Conservation (phyloP, 1,140 invertebrate species). For the Acromyrmex charruanus region DNA sequence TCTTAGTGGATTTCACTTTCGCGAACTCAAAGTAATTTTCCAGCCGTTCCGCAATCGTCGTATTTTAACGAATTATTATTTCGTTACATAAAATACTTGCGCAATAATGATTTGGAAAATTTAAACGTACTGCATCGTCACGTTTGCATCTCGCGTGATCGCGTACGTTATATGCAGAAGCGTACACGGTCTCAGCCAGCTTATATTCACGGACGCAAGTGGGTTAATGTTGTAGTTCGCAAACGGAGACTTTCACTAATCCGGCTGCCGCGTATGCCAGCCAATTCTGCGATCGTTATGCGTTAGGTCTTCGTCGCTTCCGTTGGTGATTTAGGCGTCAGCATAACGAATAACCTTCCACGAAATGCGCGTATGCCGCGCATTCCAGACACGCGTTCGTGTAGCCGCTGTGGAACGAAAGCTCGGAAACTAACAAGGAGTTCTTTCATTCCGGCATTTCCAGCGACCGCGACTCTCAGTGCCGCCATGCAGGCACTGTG, state of each 20-base stretch:
- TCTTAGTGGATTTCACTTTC: conserved; percentile 47
- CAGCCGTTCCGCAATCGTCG: conserved; percentile 17
- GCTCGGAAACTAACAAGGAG: conserved; percentile 79
- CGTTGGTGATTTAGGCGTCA: not conserved
- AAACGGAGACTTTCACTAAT: conserved; percentile 52
- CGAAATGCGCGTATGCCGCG: conserved; percentile 18
- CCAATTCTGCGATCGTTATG: conserved; percentile 26
- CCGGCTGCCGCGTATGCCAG: not conserved
- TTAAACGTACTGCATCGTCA: not conserved
- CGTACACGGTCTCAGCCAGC: not conserved
- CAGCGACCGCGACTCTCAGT: conserved; percentile 19
- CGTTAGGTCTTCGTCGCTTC: conserved; percentile 6
- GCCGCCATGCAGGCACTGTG: conserved; percentile 22
- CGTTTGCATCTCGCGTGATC: not conserved
- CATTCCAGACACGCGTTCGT: conserved; percentile 41
- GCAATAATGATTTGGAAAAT: conserved; percentile 2
- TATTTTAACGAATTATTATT: conserved; percentile 14
- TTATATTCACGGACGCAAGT: conserved; percentile 6
- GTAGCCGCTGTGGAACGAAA: conserved; percentile 32
- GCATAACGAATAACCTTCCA: conserved; percentile 30
- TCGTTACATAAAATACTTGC: conserved; percentile 23
- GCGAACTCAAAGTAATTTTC: conserved; percentile 38
- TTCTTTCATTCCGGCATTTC: conserved; percentile 79
- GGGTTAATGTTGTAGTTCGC: conserved; percentile 1
- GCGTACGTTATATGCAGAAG: conserved; percentile 1